A percentile compares a stretch with the other conserved stretches of the same genome.
Evolutionary conservation across 2,113 vertebrate species (phyloP).

Genomic region (Oplegnathus fasciatus): DNA sequence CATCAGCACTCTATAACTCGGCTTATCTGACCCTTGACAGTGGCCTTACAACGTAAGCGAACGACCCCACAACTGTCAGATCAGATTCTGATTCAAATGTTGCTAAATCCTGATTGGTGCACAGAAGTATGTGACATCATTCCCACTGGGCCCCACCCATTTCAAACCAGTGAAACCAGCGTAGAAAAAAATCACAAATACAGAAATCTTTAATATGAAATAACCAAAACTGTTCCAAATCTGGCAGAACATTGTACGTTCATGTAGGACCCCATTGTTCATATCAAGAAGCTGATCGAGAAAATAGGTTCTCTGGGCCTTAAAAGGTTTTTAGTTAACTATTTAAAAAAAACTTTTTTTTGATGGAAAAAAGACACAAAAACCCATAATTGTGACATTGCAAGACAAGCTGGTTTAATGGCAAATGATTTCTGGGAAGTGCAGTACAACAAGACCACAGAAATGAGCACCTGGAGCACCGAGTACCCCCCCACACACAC

Average conservation of each 20-base stretch:
- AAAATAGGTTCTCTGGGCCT: not conserved
- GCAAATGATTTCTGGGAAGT: conserved; percentile 4
- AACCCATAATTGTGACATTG: not conserved
- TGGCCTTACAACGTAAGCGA: not conserved
- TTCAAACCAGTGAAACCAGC: not conserved
- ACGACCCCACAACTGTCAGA: not conserved
- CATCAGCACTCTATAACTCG: not conserved
- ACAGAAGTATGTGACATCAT: not conserved
- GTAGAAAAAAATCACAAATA: not conserved
- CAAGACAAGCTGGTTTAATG: not conserved
- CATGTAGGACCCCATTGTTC: not conserved
- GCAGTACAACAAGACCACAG: not conserved
- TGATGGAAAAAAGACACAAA: not conserved
- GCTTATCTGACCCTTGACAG: not conserved
- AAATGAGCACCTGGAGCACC: not conserved
- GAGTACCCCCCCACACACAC: not conserved
- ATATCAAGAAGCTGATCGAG: not conserved
- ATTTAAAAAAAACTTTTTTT: too few species aligned
- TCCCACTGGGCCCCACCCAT: not conserved
- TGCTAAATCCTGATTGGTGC: conserved; percentile 12
- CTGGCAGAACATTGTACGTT: not conserved
- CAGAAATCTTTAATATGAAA: not conserved
- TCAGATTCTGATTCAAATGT: conserved; percentile 18
- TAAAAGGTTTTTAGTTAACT: not conserved
- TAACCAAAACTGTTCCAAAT: not conserved